A percentile compares a stretch with the other conserved stretches of the same genome.
Conservation (phyloP, 2,888 invertebrate species). For the Drosophila bunnanda region DNA sequence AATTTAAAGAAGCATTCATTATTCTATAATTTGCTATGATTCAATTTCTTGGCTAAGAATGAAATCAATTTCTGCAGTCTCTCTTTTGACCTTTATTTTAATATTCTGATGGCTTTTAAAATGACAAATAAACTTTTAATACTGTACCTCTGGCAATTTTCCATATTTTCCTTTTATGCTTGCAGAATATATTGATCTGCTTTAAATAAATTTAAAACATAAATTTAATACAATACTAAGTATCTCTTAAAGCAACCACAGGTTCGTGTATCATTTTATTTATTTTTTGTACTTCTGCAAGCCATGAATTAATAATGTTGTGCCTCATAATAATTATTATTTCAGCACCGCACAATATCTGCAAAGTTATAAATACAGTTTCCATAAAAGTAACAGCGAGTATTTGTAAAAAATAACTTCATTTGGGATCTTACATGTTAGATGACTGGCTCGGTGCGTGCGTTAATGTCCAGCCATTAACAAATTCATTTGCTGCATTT, state of each 20-base stretch:
- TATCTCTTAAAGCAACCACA: not conserved
- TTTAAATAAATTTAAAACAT: conserved; percentile 24
- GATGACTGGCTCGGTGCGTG: conserved; percentile 9
- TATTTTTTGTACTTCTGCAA: not conserved
- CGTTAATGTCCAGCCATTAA: conserved; percentile 10
- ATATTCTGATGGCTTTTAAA: not conserved
- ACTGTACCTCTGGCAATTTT: not conserved
- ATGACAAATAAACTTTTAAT: not conserved
- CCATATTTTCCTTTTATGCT: not conserved
- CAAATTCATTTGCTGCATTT: conserved; percentile 12
- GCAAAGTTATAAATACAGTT: not conserved
- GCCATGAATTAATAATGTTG: not conserved
- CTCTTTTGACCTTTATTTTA: not conserved
- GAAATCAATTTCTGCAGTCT: not conserved
- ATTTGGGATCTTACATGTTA: conserved; percentile 1
- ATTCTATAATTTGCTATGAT: not conserved
- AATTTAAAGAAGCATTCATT: not conserved
- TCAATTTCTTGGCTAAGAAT: not conserved
- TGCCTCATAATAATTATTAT: not conserved
- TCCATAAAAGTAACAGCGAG: not conserved
- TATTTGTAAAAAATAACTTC: conserved; percentile 16
- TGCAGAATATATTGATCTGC: not conserved
- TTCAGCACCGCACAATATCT: not conserved
- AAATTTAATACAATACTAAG: not conserved
- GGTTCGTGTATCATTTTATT: not conserved